Percentiles rank a stretch among this genome's conserved stretches.
Evolutionary conservation across 2,797 vertebrate species (phyloP).

Genomic region (Malurus splendens): DNA sequence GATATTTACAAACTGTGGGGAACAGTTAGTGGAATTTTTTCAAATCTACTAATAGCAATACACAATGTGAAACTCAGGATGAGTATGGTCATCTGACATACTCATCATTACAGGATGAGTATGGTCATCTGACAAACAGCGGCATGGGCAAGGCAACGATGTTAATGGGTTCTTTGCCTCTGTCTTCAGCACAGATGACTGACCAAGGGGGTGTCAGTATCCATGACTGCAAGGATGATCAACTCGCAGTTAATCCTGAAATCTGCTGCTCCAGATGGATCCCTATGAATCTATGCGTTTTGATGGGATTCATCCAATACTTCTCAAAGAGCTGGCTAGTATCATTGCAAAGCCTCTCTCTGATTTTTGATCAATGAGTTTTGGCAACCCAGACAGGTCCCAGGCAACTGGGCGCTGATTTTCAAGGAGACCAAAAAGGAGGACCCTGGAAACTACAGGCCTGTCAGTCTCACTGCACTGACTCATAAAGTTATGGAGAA

Average conservation of each 20-base stretch:
- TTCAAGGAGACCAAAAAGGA: neutral
- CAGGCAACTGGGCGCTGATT: neutral
- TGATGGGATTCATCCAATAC: neutral
- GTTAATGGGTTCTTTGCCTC: neutral
- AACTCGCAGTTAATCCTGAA: neutral
- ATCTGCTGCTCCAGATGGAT: neutral
- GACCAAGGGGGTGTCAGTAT: neutral
- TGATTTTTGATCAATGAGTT: neutral
- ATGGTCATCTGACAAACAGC: neutral
- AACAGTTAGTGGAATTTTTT: neutral
- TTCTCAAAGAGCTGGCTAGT: neutral
- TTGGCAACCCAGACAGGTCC: neutral
- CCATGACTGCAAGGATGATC: neutral
- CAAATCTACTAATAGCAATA: neutral
- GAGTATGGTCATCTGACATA: too few species aligned
- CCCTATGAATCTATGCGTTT: neutral
- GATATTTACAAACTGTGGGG: neutral
- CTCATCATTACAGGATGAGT: neutral
- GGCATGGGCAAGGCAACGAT: neutral
- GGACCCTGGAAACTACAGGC: neutral
- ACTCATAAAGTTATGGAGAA: neutral
- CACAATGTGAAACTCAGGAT: rapidly evolving
- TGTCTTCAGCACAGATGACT: neutral
- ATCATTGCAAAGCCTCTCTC: neutral
- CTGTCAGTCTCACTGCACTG: neutral